Evolutionary conservation across 2,888 invertebrate genomes (phyloP), one percentile per base, ranked within the genome.

Genomic region (Rhagophthalmus giganteus): DNA sequence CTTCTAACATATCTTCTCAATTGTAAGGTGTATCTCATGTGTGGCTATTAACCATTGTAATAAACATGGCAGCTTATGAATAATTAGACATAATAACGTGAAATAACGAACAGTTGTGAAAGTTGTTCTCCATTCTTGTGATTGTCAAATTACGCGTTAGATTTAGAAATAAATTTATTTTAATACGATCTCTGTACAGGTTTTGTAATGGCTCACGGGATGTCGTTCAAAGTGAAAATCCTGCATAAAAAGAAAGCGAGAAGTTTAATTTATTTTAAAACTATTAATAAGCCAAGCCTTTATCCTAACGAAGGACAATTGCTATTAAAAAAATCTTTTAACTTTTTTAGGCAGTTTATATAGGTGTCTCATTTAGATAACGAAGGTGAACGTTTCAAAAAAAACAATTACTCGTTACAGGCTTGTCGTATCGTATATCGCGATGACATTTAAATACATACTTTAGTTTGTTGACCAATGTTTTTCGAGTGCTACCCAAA

Each of bases 41-140:
- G 45, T 47, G 47, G 45, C 59, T 60, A 60, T 61, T 59, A 60
- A 56, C 53, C 37, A 57, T 59, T 57, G 57, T 63, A 60, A 62
- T 60, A 62, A 61, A 62, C 57, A 55, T 59, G 53, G 60, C 60
- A 55, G 58, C 54, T 59, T 54, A 62, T 65, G 65, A 65, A 65
- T 65, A 65, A 65, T 65, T 61, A 62, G 61, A 51, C 54, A 55
- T 65, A 63, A 62, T 63, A 60, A 62, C 58, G 53, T 53, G 60
- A 58, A 62, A 62, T 61, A 62, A 64, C 60, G 59, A 63, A 61
- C 60, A 59, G 62, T 61, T 62, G 65, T 63, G 65, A 65, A 65
- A 64, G 64, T 61, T 63, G 62, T 63, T 64, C 60, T 62, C 58
- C 61, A 56, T 59, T 53, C 35, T 47, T 33, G 16, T 27, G 34